Evolutionary conservation across 2,888 invertebrate genomes (phyloP), one percentile per base, ranked within the genome.

Genomic region (Schizotus pectinicornis): DNA sequence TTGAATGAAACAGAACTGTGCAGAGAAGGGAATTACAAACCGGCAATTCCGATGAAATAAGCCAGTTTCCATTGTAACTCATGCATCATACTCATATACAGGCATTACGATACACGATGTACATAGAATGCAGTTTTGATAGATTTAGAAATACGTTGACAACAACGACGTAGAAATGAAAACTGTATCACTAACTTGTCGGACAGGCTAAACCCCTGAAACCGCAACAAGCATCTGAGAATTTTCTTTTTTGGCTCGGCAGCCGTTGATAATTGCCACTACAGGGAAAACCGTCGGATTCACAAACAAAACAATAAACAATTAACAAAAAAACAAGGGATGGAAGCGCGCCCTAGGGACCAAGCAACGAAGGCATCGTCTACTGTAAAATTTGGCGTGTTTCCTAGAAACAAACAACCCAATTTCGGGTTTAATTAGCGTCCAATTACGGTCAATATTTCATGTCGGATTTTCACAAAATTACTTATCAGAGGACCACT

Each of bases 21-120:
- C 56, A 67, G 67, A 62, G 64, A 64, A 63, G 66, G 63, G 72
- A 70, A 58, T 58, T 48, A 70, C 69, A 70, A 72, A 71, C 72
- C 68, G 68, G 59, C 54, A 56, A 62, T 65, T 60, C 61, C 62
- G 63, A 68, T 71, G 67, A 69, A 72, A 67, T 71, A 65, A 70
- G 71, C 65, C 56, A 64, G 65, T 63, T 66, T 72, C 67, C 62
- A 70, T 71, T 72, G 73, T 73, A 72, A 68, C 70, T 72, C 69
- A 71, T 70, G 65, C 65, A 68, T 65, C 67, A 66, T 68, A n/a
- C n/a, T n/a, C n/a, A n/a, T n/a, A n/a, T n/a, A 70, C 69, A 67
- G 58, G 67, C 58, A 63, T 65, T 62, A 57, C 62, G 47, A 59
- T 68, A 63, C 61, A 61, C 59, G 56, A 42, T 48, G 54, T 54